Conservation (phyloP, 1,140 invertebrate species). For the Pseudomyrmex gracilis region DNA sequence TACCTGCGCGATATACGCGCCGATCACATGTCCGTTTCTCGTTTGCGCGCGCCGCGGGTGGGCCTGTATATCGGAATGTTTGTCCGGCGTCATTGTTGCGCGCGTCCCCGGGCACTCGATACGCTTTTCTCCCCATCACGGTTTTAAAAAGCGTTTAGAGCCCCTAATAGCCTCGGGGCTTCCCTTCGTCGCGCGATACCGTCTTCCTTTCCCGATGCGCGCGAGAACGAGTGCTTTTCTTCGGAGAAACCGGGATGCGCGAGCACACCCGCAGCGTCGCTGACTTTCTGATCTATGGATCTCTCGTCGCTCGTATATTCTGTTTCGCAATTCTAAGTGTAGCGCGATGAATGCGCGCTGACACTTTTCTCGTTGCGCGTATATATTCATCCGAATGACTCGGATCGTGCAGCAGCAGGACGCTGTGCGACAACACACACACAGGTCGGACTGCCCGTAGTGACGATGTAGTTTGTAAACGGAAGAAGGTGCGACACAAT, state of each 20-base stretch:
- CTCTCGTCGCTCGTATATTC: constrained; percentile 41
- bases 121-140: constrained; percentile 26
- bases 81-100: constrained; percentile 70
- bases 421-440: too few species aligned
- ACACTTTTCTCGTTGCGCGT: constrained; percentile 16
- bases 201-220: constrained; percentile 41
- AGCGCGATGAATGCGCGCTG: constrained; percentile 35
- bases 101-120: constrained; percentile 59
- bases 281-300: constrained; percentile 83
- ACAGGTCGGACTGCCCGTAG: not conserved
- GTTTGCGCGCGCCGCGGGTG: constrained; percentile 58
- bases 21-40: not conserved
- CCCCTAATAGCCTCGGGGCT: constrained; percentile 59
- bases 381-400: constrained; percentile 15
- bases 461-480: constrained; percentile 31
- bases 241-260: constrained; percentile 25
- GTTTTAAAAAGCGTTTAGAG: constrained; percentile 71
- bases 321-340: too few species aligned
- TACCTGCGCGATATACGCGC: constrained; percentile 16
- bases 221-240: constrained; percentile 23
- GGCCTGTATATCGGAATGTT: constrained; percentile 72
- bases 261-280: constrained; percentile 72
- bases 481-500: constrained; percentile 29
- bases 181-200: not conserved
- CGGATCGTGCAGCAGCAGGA: not conserved